These are phyloP conservation scores for Chroicocephalus ridibundus DNA, from an alignment of 2,113 vertebrate genomes.

Conservation along the genomic window DNA sequence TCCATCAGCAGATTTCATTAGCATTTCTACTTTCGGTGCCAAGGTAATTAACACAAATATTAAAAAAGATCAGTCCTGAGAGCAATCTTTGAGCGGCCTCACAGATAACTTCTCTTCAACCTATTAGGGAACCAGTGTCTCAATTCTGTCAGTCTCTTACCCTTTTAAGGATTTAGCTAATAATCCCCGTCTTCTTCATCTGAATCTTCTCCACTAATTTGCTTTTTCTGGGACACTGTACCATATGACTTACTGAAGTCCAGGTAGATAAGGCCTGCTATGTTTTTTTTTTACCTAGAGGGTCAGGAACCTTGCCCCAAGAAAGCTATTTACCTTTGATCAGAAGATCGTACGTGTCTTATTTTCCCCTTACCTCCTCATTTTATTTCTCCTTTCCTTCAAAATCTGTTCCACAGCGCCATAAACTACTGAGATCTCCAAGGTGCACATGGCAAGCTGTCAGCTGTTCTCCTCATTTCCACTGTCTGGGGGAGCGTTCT, in stretches of 20 bases:
- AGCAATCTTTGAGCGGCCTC: neutral
- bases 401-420: neutral
- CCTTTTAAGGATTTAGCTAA: neutral
- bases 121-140: neutral
- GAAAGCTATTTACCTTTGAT: neutral
- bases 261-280: neutral
- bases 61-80: constrained; percentile 3
- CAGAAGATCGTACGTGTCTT: neutral
- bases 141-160: neutral
- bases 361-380: neutral
- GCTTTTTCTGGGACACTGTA: neutral
- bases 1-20: constrained; percentile 15
- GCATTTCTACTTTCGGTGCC: neutral
- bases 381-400: constrained; percentile 26
- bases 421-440: neutral
- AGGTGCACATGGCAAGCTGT: neutral
- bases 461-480: constrained; percentile 30
- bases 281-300: neutral
- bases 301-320: neutral
- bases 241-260: neutral
- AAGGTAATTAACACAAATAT: constrained; percentile 50
- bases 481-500: neutral
- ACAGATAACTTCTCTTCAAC: neutral
- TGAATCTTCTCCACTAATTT: neutral
- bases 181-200: neutral